phyloP scores from a whole-genome alignment of 1,140 invertebrate genomes.

The Saccostrea cuccullata region DNA sequence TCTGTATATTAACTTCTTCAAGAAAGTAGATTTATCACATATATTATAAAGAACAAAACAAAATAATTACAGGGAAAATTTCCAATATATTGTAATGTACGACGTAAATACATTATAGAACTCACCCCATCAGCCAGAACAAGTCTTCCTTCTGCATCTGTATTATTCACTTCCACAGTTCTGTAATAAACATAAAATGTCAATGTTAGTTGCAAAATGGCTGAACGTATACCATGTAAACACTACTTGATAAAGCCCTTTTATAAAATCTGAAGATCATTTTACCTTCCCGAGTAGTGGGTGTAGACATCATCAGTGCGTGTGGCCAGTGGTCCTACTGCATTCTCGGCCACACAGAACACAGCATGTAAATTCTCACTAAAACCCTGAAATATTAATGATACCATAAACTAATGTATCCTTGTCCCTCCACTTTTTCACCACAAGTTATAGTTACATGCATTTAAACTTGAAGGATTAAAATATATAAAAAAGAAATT shows the following conservation, averaged over 20 bases:
- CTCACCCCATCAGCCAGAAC: conserved; percentile 85
- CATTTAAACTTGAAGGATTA: too few relatives aligned
- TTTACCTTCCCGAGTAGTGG: conserved; percentile 89
- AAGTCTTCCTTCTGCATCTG: conserved; percentile 93
- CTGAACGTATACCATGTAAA: not conserved
- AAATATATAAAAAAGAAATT: too few relatives aligned
- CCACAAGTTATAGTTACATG: too few relatives aligned
- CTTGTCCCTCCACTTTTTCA: conserved; percentile 87
- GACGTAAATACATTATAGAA: not conserved
- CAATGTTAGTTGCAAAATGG: not conserved
- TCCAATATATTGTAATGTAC: too few relatives aligned
- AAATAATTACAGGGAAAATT: too few relatives aligned
- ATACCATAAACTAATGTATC: conserved; percentile 80
- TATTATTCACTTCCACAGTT: conserved; percentile 95
- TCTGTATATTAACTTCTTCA: too few relatives aligned
- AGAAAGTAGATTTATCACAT: too few relatives aligned
- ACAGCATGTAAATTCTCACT: conserved; percentile 90
- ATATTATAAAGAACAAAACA: too few relatives aligned
- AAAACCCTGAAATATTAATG: conserved; percentile 81
- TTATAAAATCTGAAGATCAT: not conserved
- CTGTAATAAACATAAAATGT: conserved; percentile 74
- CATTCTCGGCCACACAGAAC: conserved; percentile 94
- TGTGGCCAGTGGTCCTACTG: conserved; percentile 86
- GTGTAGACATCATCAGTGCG: conserved; percentile 93
- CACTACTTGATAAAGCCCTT: not conserved